These are phyloP conservation scores for Chondrilla cf. caribensis DNA, from an alignment of 37 sponge, comb jelly and placozoan genomes.

Conservation along the genomic window DNA sequence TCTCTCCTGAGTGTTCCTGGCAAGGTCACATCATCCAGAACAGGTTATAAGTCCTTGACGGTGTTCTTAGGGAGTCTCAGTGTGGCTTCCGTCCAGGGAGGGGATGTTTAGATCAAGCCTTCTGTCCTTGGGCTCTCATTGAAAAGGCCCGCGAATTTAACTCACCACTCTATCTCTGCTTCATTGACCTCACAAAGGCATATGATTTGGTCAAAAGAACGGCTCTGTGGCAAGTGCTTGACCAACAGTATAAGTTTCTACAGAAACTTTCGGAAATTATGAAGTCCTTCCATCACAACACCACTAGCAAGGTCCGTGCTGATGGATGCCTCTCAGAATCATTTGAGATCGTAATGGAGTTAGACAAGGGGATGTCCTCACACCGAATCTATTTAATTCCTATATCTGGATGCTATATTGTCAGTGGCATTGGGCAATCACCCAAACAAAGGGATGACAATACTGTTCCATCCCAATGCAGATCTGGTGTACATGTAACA, in stretches of 20 bases:
- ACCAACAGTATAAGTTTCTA: not conserved
- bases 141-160: not conserved
- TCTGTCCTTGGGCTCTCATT: not conserved
- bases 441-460: not conserved
- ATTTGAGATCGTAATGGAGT: not conserved
- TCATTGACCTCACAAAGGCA: conserved; percentile 20
- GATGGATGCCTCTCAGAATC: not conserved
- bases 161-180: not conserved
- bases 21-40: conserved; percentile 24
- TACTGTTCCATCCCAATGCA: not conserved
- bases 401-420: not conserved
- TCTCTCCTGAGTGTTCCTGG: conserved; percentile 13
- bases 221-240: not conserved
- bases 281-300: not conserved
- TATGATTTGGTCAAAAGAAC: conserved; percentile 4
- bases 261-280: not conserved
- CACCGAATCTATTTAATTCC: conserved; percentile 18
- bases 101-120: conserved; percentile 26
- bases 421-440: not conserved
- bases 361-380: not conserved
- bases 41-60: not conserved
- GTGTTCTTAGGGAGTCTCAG: conserved; percentile 11
- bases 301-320: not conserved
- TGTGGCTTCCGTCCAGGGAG: conserved; percentile 31
- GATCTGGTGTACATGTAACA: not conserved